These are phyloP conservation scores for Mesopsocus fuscifrons DNA, from an alignment of 2,888 invertebrate species.

Conservation along the genomic window DNA sequence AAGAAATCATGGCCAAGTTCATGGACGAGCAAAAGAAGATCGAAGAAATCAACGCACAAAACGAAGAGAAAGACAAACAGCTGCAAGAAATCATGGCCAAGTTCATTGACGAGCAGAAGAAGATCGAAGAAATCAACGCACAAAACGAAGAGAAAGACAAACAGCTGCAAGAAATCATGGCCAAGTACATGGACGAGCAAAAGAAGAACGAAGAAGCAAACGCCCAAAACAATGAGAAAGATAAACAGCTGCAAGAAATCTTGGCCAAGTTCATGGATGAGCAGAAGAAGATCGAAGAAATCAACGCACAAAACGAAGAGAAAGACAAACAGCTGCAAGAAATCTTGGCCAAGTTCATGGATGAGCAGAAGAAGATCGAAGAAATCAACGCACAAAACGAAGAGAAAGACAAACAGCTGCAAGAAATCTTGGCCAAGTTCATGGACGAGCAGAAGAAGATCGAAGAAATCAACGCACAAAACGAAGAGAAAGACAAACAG, in stretches of 20 bases:
- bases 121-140: not conserved
- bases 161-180: not conserved
- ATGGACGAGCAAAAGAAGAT: not conserved
- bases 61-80: not conserved
- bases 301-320: not conserved
- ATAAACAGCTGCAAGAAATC: not conserved
- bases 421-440: not conserved
- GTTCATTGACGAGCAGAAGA: not conserved
- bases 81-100: not conserved
- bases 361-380: not conserved
- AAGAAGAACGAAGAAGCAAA: not conserved
- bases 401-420: not conserved
- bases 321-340: not conserved
- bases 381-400: not conserved
- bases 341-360: not conserved
- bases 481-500: not conserved
- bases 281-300: not conserved
- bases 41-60: not conserved
- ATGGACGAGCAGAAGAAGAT: not conserved
- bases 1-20: not conserved
- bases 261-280: not conserved
- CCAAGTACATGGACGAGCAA: not conserved
- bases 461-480: not conserved
- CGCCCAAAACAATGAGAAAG: not conserved
- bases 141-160: not conserved